Evolutionary conservation across 2,113 vertebrate genomes (phyloP).

Genomic region (Bambusicola thoracicus): DNA sequence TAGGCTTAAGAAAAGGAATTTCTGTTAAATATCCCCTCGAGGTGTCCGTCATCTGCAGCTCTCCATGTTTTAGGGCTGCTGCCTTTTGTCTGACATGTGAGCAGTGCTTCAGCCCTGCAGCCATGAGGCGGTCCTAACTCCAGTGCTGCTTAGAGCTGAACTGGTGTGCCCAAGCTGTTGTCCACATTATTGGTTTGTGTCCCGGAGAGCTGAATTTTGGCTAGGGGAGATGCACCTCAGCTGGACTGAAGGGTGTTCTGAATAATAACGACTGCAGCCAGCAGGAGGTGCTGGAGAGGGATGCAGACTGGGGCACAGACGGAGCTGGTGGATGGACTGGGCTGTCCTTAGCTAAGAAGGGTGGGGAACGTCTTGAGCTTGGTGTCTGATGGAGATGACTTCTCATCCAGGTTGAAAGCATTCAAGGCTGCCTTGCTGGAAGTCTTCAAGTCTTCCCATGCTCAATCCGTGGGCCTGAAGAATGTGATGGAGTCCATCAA

Average conservation of each 20-base stretch:
- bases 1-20: no score
- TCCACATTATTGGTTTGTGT: not conserved
- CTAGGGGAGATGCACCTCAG: not conserved
- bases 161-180: not conserved
- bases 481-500: constrained; percentile 85
- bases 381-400: not conserved
- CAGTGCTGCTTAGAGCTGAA: not conserved
- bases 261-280: not conserved
- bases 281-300: not conserved
- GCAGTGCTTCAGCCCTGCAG: not conserved
- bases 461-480: constrained; percentile 89
- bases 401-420: constrained; percentile 84
- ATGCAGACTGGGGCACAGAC: not conserved
- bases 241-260: not conserved
- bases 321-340: not conserved
- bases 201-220: not conserved
- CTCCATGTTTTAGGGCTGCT: not conserved
- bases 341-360: not conserved
- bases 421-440: constrained; percentile 91
- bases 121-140: not conserved
- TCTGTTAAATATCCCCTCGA: not conserved
- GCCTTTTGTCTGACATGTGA: not conserved
- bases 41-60: not conserved
- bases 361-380: not conserved
- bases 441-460: constrained; percentile 88